Percentiles rank a stretch among this genome's conserved stretches.
phyloP scores from a whole-genome alignment of 2,113 vertebrate genomes.

The Alexandromys fortis region DNA sequence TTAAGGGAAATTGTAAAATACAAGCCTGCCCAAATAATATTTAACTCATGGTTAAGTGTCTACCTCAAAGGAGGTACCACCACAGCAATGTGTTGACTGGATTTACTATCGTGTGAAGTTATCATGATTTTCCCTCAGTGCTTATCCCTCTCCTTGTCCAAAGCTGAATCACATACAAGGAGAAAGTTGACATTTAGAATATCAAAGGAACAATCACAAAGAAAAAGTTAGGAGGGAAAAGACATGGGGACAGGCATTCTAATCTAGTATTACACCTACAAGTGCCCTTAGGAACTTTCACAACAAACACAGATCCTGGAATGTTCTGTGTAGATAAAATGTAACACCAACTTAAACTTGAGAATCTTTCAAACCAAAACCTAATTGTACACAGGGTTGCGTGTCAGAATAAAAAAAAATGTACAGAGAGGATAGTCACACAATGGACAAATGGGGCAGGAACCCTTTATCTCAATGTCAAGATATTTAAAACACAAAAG shows the following conservation, averaged over 20 bases:
- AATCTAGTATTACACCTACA: conserved; percentile 18
- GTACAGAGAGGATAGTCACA: neutral
- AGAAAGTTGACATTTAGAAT: conserved; percentile 39
- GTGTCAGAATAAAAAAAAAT: conserved; percentile 32
- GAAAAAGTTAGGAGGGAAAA: conserved; percentile 36
- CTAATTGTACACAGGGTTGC: neutral
- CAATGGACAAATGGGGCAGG: neutral
- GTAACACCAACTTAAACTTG: conserved; percentile 42
- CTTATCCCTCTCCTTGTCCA: neutral
- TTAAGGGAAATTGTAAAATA: conserved; percentile 67
- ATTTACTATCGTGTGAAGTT: neutral
- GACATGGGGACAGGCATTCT: neutral
- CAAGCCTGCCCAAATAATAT: neutral
- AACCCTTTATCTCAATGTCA: neutral
- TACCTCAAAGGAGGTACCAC: conserved; percentile 26
- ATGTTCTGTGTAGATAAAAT: conserved; percentile 27
- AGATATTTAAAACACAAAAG: neutral
- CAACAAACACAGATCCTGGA: conserved; percentile 2
- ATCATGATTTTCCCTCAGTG: neutral
- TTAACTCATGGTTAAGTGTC: conserved; percentile 11
- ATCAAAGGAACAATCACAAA: conserved; percentile 38
- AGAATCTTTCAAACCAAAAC: conserved; percentile 29
- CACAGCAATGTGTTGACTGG: neutral
- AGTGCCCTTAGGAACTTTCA: conserved; percentile 34
- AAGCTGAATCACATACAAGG: neutral